These are phyloP conservation scores for Rhinophrynus dorsalis DNA, from an alignment of 2,797 vertebrate genomes.

Conservation along the genomic window DNA sequence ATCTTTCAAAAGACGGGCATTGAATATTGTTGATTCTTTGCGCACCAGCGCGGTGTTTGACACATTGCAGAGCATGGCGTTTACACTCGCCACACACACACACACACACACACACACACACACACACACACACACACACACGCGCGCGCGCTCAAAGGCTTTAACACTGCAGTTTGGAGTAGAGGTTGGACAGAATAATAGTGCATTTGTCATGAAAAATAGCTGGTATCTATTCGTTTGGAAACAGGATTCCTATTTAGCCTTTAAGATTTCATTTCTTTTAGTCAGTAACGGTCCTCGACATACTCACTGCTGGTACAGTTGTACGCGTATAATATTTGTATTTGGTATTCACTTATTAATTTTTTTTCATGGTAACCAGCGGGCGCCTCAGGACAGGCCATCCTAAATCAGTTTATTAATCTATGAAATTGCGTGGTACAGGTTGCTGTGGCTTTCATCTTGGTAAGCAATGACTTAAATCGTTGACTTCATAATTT, in stretches of 20 bases:
- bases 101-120: too few relatives aligned
- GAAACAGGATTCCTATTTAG: slow-evolving; percentile 85
- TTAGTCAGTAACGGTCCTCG: slow-evolving; percentile 88
- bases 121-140: too few relatives aligned
- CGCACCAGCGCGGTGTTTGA: too few relatives aligned
- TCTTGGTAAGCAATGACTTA: slow-evolving; percentile 62
- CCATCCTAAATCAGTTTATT: slow-evolving; percentile 60
- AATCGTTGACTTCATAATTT: slow-evolving; percentile 53
- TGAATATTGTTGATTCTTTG: slow-evolving; percentile 59
- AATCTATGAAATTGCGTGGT: slow-evolving; percentile 61
- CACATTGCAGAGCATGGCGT: too few relatives aligned
- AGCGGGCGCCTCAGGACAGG: slow-evolving; percentile 82
- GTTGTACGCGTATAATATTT: slow-evolving; percentile 84
- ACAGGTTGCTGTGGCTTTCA: slow-evolving; percentile 69
- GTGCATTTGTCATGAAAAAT: slow-evolving; percentile 86
- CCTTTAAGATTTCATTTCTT: slow-evolving; percentile 86
- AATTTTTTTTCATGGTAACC: slow-evolving; percentile 68
- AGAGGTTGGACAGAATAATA: slow-evolving; percentile 79
- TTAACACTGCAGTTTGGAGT: slow-evolving; percentile 83
- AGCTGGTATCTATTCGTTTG: slow-evolving; percentile 99
- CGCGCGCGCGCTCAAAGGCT: too few relatives aligned
- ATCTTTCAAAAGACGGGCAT: slow-evolving; percentile 74
- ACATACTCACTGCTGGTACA: slow-evolving; percentile 98
- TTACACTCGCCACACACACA: too few relatives aligned
- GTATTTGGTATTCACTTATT: slow-evolving; percentile 70